phyloP scores from a whole-genome alignment of 2,113 vertebrate species.

The Ceyx cyanopectus region DNA sequence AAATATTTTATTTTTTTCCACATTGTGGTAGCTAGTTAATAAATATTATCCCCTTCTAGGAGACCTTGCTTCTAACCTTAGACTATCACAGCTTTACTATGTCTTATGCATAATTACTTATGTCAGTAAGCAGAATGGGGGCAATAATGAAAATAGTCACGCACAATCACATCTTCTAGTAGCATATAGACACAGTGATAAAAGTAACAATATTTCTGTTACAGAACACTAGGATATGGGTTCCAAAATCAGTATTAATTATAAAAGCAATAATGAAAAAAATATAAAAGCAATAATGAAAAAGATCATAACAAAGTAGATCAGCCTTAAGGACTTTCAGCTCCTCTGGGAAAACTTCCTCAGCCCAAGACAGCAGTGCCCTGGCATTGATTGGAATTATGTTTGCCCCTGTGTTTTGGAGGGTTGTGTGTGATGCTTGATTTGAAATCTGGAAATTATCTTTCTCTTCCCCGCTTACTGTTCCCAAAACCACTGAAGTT shows the following conservation, averaged over 20 bases:
- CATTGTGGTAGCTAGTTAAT: not conserved
- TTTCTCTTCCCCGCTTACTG: not conserved
- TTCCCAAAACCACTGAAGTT: not conserved
- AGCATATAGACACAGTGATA: not conserved
- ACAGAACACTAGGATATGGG: not conserved
- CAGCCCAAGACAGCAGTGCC: not conserved
- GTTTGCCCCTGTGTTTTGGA: fast-evolving
- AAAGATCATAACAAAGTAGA: not conserved
- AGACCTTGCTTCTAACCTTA: not conserved
- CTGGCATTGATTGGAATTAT: not conserved
- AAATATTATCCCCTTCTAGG: not conserved
- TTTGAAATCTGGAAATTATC: not conserved
- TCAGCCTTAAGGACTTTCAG: not conserved
- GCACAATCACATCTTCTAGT: not conserved
- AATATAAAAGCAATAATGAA: not conserved
- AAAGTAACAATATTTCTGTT: not conserved
- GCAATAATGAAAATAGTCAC: not conserved
- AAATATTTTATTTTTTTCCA: fast-evolving
- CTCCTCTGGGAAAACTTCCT: not conserved
- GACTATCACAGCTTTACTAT: not conserved
- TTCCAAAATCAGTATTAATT: not conserved
- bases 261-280: no score
- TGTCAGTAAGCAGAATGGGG: not conserved
- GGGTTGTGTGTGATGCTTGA: fast-evolving
- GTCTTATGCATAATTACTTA: not conserved